Evolutionary conservation across 1,140 invertebrate species (phyloP).

Genomic region (Chrysoperla carnea): DNA sequence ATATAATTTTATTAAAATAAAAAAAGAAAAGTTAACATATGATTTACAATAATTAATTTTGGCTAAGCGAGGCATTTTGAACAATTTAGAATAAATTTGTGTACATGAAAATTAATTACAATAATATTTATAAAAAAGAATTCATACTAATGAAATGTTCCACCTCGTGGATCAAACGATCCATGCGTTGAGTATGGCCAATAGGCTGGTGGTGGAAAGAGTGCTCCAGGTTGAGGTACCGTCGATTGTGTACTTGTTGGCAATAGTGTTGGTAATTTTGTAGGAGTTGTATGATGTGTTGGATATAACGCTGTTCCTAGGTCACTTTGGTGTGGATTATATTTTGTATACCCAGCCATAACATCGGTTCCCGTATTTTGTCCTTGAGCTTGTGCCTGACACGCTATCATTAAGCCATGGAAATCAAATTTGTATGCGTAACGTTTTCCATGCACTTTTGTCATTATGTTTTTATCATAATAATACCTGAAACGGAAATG

Average conservation of each 20-base stretch:
- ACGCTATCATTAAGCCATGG: slow-evolving; percentile 64
- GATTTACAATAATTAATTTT: no score
- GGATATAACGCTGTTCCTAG: slow-evolving; percentile 21
- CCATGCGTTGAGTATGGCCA: slow-evolving; percentile 21
- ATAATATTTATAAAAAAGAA: no score
- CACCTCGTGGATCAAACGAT: slow-evolving; percentile 21
- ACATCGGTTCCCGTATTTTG: slow-evolving; percentile 16
- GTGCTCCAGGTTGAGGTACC: slow-evolving; percentile 5
- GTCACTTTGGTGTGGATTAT: slow-evolving; percentile 21
- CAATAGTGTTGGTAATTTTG: slow-evolving; percentile 15
- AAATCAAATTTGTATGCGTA: slow-evolving; percentile 92
- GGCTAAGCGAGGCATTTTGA: no score
- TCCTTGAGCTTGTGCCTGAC: slow-evolving; percentile 42
- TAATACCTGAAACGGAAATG: slow-evolving; percentile 60
- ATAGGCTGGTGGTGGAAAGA: slow-evolving; percentile 21
- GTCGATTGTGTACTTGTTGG: slow-evolving; percentile 10
- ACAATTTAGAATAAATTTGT: no score
- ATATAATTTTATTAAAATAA: no score
- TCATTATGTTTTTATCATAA: slow-evolving; percentile 98
- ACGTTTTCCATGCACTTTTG: slow-evolving; percentile 79
- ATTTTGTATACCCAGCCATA: slow-evolving; percentile 26
- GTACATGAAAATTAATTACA: no score
- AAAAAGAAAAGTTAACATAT: no score
- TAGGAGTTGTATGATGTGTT: slow-evolving; percentile 6
- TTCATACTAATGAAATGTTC: slow-evolving; percentile 8